Percentiles rank a stretch among this genome's conserved stretches.
Conservation (phyloP, 1,140 invertebrate genomes). For the Atta cephalotes region DNA sequence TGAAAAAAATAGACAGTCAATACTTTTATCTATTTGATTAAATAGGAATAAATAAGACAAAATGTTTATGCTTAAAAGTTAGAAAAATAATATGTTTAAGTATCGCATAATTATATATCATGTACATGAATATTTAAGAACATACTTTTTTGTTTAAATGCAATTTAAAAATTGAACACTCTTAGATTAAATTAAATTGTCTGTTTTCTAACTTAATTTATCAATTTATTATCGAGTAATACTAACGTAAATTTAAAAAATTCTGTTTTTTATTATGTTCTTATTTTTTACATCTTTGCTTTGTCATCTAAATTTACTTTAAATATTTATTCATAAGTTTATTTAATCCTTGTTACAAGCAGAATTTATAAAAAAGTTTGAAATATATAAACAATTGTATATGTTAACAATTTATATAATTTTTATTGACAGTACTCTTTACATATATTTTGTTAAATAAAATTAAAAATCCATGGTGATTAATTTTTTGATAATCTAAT, state of each 20-base stretch:
- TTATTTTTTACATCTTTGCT: neutral
- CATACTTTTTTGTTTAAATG: neutral
- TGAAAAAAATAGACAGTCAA: neutral
- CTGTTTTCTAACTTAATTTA: neutral
- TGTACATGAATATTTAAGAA: neutral
- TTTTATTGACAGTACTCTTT: neutral
- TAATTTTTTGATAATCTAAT: conserved; percentile 25
- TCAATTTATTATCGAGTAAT: neutral
- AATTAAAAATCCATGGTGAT: neutral
- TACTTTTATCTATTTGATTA: neutral
- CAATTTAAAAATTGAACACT: neutral
- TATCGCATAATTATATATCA: neutral
- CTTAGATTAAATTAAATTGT: neutral
- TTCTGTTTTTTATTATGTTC: neutral
- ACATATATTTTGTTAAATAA: neutral
- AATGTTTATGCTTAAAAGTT: neutral
- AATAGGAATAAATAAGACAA: neutral
- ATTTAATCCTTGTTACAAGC: neutral
- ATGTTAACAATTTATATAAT: neutral
- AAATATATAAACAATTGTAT: neutral
- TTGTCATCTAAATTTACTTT: neutral
- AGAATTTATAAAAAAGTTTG: neutral
- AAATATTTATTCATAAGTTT: neutral
- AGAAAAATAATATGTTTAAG: neutral
- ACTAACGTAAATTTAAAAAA: neutral